Conservation (phyloP, 1,140 invertebrate species). For the Ceratoteleas bidentatus region DNA sequence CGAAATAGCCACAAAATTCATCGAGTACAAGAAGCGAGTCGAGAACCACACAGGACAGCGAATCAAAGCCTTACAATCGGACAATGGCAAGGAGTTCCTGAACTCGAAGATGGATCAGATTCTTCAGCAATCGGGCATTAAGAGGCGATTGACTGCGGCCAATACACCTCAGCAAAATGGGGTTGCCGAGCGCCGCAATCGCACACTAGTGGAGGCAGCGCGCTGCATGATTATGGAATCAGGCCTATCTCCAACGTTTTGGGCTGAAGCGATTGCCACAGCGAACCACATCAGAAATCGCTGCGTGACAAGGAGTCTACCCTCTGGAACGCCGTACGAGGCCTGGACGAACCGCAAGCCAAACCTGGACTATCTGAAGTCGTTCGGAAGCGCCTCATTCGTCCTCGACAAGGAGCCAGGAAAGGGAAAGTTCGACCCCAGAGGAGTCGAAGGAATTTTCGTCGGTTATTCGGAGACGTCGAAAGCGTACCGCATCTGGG, state of each 20-base stretch:
- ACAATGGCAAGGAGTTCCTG: neutral
- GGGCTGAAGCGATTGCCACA: neutral
- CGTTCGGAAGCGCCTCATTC: neutral
- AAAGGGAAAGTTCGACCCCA: constrained; percentile 12
- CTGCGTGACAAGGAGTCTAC: neutral
- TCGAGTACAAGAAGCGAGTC: neutral
- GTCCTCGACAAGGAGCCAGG: neutral
- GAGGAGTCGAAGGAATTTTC: constrained; percentile 2
- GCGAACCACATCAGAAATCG: neutral
- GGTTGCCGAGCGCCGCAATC: neutral
- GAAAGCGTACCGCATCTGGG: constrained; percentile 67
- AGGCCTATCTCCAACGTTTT: neutral
- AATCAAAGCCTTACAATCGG: neutral
- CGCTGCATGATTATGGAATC: neutral
- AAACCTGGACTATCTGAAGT: neutral
- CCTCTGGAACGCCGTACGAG: neutral
- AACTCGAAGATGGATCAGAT: neutral
- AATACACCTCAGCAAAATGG: too few relatives aligned
- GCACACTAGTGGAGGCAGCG: neutral
- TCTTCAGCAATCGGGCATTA: neutral
- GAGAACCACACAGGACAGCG: neutral
- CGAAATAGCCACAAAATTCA: neutral
- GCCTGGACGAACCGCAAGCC: neutral
- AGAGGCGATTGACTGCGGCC: neutral
- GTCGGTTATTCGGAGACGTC: neutral